These are phyloP conservation scores for Gobiocypris rarus DNA, from an alignment of 2,113 vertebrate genomes.

Conservation along the genomic window DNA sequence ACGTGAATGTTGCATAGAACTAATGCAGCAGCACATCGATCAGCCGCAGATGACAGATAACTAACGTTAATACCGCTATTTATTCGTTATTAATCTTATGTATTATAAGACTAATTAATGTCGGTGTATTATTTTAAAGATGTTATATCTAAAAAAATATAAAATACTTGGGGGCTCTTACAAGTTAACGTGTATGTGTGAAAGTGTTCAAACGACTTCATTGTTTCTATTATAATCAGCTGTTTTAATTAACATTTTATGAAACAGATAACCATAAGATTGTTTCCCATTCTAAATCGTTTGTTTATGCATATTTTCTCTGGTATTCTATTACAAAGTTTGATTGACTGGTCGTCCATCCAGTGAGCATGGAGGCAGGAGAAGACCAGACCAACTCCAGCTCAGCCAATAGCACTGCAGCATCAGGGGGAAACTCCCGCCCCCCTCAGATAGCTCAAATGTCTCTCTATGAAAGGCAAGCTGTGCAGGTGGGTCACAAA, in stretches of 20 bases:
- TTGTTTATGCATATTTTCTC: conserved; percentile 31
- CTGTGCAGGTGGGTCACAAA: conserved; percentile 84
- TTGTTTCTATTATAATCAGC: neutral
- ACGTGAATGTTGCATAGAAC: neutral
- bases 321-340: conserved; percentile 6
- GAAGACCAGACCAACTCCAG: conserved; percentile 89
- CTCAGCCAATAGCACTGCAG: conserved; percentile 83
- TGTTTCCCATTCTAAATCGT: neutral
- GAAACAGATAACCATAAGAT: neutral
- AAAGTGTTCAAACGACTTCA: conserved; percentile 9
- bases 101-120: neutral
- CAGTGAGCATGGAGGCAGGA: conserved; percentile 86
- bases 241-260: neutral
- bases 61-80: neutral
- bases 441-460: conserved; percentile 93
- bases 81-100: neutral
- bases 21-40: neutral
- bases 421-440: conserved; percentile 86
- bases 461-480: conserved; percentile 95
- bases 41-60: neutral
- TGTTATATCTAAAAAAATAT: neutral
- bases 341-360: conserved; percentile 43
- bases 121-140: neutral
- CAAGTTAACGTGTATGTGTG: neutral
- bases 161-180: neutral